Percentiles rank a stretch among this genome's conserved stretches.
Conservation (phyloP, 2,797 vertebrate genomes). For the Salmo trutta region DNA sequence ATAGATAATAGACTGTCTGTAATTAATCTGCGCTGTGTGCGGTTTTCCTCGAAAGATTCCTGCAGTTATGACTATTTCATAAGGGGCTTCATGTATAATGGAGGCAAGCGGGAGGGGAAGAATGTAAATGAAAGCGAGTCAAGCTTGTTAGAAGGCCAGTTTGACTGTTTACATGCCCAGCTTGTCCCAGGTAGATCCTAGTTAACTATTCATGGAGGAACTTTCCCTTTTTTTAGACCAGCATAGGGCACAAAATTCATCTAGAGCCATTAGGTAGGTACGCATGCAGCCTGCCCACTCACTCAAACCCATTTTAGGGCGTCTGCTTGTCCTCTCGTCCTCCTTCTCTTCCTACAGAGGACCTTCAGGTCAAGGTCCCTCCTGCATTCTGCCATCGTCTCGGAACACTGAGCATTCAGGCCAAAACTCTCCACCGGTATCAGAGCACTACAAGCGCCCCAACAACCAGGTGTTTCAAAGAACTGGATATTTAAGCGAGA, state of each 20-base stretch:
- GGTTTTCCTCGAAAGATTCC: constrained; percentile 57
- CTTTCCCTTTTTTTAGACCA: constrained; percentile 53
- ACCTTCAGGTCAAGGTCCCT: constrained; percentile 68
- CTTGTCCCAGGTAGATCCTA: constrained; percentile 63
- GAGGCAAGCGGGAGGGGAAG: constrained; percentile 51
- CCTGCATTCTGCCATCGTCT: constrained; percentile 37
- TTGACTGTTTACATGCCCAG: constrained; percentile 72
- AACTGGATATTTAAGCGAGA: constrained; percentile 19
- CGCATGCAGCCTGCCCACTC: constrained; percentile 36
- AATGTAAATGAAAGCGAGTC: constrained; percentile 65
- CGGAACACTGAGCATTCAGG: constrained; percentile 67
- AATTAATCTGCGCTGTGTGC: constrained; percentile 54
- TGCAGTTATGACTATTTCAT: constrained; percentile 70
- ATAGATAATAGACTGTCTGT: constrained; percentile 46
- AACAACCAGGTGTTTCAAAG: constrained; percentile 46
- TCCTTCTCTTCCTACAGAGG: constrained; percentile 54
- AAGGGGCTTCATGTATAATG: constrained; percentile 66
- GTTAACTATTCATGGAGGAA: constrained; percentile 73
- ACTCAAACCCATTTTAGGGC: constrained; percentile 64
- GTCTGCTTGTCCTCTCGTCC: constrained; percentile 58
- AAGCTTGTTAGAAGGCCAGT: constrained; percentile 69
- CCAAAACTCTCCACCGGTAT: constrained; percentile 47
- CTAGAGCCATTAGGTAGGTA: constrained; percentile 42
- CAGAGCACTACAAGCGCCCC: constrained; percentile 49
- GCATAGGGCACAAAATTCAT: constrained; percentile 58